Evolutionary conservation across 2,113 vertebrate species (phyloP), one percentile per base, ranked within the genome.

Genomic region (Sakesphorus luctuosus): DNA sequence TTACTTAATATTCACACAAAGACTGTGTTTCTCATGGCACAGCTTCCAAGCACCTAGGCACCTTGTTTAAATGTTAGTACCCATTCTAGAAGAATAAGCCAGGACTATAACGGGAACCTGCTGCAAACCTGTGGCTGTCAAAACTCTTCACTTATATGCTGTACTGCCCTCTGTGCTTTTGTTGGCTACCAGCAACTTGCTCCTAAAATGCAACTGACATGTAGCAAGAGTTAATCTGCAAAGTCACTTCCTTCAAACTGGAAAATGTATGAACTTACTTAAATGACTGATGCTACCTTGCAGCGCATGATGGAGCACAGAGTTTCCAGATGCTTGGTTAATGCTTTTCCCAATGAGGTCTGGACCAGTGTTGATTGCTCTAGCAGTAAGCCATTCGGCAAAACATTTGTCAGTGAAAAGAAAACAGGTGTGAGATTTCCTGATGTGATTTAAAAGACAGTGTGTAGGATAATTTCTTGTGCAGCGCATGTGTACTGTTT

Each of bases 351-450:
- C 75, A 62, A 3, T 35, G 76, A 95, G 68, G 33, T 77, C 83
- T 68, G 69, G 38, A 59, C 59, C 59, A 43, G 69, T 18, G 85
- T 62, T 75, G 83, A 83, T 29, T 2, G 1, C 76, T 92, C 49
- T 58, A 90, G 74, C 83, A 89, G 72, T 24, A 91, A 96, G 73
- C 25, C 10, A 75, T 52, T 89, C 87, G 90, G 68, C 2, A 7
- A 71, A 95, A 96, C 89, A 94, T 90, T 97, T 96, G 94, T 91
- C 96, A 93, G 84, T 66, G 91, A 92, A 97, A 94, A 95, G 91
- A 96, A 97, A 97, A 95, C 87, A 96, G 52, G 69, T 96, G 93
- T 84, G 96, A 97, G 89, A 76, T 89, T 84, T 87, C 89, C 87
- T 93, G 95, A 95, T 87, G 94, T 79, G 91, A 93, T 88, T 94